Percentiles rank a stretch among this genome's conserved stretches.
These are phyloP conservation scores for Podiceps cristatus DNA, from an alignment of 2,113 vertebrate genomes.

Conservation along the genomic window DNA sequence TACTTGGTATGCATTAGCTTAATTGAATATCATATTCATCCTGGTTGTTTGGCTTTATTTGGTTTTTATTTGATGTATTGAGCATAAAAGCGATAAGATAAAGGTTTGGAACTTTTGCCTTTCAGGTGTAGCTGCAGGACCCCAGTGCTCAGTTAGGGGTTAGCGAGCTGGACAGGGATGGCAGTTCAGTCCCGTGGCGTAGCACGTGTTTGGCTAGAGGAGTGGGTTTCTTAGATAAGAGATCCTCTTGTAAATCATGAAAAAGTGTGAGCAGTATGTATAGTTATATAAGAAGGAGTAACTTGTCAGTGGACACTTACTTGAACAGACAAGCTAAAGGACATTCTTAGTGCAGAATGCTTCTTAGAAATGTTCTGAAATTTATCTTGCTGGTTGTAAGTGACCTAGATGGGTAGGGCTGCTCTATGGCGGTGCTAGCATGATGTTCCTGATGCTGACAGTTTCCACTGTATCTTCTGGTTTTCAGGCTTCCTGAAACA, in stretches of 20 bases:
- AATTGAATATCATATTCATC: background rate
- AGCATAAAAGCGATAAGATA: background rate
- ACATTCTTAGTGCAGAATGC: background rate
- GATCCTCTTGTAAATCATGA: background rate
- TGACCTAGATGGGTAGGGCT: background rate
- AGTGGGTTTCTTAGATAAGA: background rate
- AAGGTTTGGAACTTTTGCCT: constrained; percentile 46
- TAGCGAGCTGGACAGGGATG: constrained; percentile 46
- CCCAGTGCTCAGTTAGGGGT: background rate
- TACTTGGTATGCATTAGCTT: background rate
- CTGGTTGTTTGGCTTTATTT: background rate
- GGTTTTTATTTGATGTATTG: background rate
- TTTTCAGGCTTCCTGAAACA: background rate
- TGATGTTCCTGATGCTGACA: background rate
- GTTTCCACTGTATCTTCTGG: background rate
- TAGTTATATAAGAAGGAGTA: background rate
- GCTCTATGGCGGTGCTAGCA: accelerated
- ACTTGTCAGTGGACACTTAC: background rate
- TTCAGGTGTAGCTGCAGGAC: background rate
- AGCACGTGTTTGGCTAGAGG: constrained; percentile 29
- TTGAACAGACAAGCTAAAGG: background rate
- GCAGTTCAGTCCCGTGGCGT: constrained; percentile 75
- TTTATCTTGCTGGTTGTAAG: background rate
- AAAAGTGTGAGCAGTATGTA: background rate
- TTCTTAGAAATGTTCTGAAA: background rate